Evolutionary conservation across 2,113 vertebrate species (phyloP), one percentile per base, ranked within the genome.

Genomic region (Blennius ocellaris): DNA sequence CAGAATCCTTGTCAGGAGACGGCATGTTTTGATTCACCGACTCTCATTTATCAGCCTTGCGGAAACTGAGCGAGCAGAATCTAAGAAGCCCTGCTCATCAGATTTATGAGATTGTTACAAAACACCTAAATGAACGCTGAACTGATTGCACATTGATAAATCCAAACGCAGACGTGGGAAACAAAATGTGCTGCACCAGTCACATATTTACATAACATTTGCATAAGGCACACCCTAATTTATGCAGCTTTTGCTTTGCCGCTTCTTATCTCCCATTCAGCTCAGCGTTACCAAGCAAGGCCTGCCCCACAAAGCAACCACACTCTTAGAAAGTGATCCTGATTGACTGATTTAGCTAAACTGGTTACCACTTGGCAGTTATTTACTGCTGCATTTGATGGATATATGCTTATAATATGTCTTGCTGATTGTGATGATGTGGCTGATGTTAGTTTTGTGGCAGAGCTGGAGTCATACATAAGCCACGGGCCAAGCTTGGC

Each of bases 71-170:
- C 11, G 44, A 47, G 21, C 47, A 15, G 41, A 39, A 14, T 50
- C 2, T 45, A 37, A 9, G 39, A 55, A 17, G 15, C 30, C 57
- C 11, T 21, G 30, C 44, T 40, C 10, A 68, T 54, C 12, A 47
- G 63, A 75, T 75, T 68, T 53, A 67, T 60, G 11, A 53, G 10
- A 74, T 11, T 43, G 37, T 38, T 53, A 17, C 47, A 30, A 53
- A 43, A 53, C 53, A 56, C 8, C n/a, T 17, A 39, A 68, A 56
- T 48, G 43, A 56, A n/a, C 14, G 3, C 51, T 45, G 30, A 45
- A 47, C 15, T 38, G 53, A 48, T 41, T 0, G 5, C 37, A 50
- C 53, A 48, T 44, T 41, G 6, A 58, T 55, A 10, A 48, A 47
- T 12, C 43, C 3, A 39, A 30, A 53, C 41, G 52, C 21, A 38